Base-by-base conservation (phyloP, 1,140 invertebrate species). In the Cotesia chilonis region DNA sequence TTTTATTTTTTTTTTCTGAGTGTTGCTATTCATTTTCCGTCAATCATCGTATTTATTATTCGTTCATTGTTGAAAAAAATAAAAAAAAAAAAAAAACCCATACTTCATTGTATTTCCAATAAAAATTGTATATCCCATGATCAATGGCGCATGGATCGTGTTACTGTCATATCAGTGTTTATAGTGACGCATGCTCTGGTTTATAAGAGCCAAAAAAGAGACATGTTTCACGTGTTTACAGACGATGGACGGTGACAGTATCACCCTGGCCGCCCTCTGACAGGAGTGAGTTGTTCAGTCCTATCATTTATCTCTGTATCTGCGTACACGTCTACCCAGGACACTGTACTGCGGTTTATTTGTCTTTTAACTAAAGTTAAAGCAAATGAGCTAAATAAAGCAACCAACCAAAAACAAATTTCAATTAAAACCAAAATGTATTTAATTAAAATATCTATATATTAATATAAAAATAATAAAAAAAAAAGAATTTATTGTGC, bases 221-320 rank as follows among this genome's bases (percentile, higher is more conserved):
- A 83, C 78, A 77, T 80, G 71, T 84, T 84, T 84, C 72, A 81
- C 81, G 76, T 85, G 81, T 84, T 87, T 84, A 80, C 85, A 87
- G 85, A 87, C 81, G 78, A 80, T 81, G 83, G 85, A 87, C 81
- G 85, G 80, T 80, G 85, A 86, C 84, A 85, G 80, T 74, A 79
- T 84, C 83, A 85, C 82, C 80, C 80, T 87, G 85, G 84, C 84
- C 80, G 85, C 84, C 81, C 84, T 84, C 80, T 87, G 86, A 85
- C 85, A 85, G 83, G 80, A 85, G 82, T 85, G 84, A 86, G 77
- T 83, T 74, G 74, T 78, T 80, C 77, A 74, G 78, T 72, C 67
- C 68, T 71, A 51, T 76, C 38, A 60, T 72, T 75, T 67, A 69
- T 70, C 14, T 20, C 36, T 64, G 66, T 68, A 51, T 57, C 67